Evolutionary conservation across 2,113 vertebrate genomes (phyloP), one percentile per base, ranked within the genome.

Genomic region (Poeciliopsis prolifica): DNA sequence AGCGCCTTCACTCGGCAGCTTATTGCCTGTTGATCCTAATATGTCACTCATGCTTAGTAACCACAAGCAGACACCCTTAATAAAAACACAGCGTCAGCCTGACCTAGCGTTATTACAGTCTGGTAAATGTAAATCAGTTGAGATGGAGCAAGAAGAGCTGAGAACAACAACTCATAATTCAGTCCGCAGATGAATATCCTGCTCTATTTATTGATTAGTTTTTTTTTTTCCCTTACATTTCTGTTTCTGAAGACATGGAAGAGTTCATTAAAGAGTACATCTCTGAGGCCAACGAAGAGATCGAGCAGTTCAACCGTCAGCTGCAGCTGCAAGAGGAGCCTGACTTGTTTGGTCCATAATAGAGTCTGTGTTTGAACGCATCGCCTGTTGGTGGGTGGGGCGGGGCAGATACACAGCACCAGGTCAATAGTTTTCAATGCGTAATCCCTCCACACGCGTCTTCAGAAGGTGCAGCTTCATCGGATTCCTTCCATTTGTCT

Each of bases 181-280:
- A 54, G 22, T 9, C 22, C 3, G 3, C 3, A 54, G 22, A 54
- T n/a, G 51, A 8, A 24, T 24, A 24, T 58, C 1, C 28, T 68
- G 58, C 31, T 30, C 4, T 63, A 26, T 26, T 30, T 44, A 44
- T 44, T 7, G n/a, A 69, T 26, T 2, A 64, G n/a, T 1, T 35
- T 0, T 35, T 42, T 14, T 51, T 62, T 82, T 85, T 85, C n/a
- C 95, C 95, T 96, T 96, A 96, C 90, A 87, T 79, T 24, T 37
- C 35, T 70, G 5, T 26, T n/a, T 13, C 84, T 69, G 1, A 94
- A 99, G 97, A 98, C 79, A 98, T 98, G 97, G 96, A 97, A 61
- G 94, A 95, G 54, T 98, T 99, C 80, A 96, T 98, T 85, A 94
- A 95, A 0, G 96, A 97, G 83, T 98, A 99, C 68, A 69, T 98